A percentile compares a stretch with the other conserved stretches of the same genome.
phyloP scores from a whole-genome alignment of 2,113 vertebrate species.

The Thamnophis sirtalis region DNA sequence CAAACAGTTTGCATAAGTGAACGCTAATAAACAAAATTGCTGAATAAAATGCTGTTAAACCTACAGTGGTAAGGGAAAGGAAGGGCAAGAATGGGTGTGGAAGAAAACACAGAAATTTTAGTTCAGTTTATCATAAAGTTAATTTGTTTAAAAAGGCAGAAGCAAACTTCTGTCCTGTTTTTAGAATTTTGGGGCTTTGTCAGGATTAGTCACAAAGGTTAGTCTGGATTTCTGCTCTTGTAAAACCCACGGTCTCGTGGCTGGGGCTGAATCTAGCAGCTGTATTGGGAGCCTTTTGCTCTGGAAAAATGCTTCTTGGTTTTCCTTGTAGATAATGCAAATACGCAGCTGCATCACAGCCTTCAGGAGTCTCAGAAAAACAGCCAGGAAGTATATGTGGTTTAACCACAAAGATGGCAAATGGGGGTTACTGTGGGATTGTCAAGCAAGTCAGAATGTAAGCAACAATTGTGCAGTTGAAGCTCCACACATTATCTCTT shows the following conservation, averaged over 20 bases:
- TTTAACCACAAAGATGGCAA: background rate
- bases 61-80: background rate
- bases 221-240: background rate
- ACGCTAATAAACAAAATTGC: background rate
- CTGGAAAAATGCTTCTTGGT: background rate
- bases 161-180: background rate
- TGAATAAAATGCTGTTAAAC: background rate
- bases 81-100: background rate
- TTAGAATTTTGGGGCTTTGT: background rate
- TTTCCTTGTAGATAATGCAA: background rate
- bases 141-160: background rate
- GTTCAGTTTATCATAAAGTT: background rate
- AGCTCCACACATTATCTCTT: background rate
- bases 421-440: background rate
- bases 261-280: background rate
- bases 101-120: background rate
- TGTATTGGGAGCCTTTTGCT: background rate
- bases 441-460: background rate
- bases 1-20: background rate
- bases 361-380: background rate
- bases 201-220: background rate
- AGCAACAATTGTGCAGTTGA: background rate
- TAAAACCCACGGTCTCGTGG: background rate
- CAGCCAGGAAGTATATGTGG: background rate
- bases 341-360: background rate